These are phyloP conservation scores for Bothrops alternatus DNA, from an alignment of 2,797 vertebrate genomes.

Conservation along the genomic window DNA sequence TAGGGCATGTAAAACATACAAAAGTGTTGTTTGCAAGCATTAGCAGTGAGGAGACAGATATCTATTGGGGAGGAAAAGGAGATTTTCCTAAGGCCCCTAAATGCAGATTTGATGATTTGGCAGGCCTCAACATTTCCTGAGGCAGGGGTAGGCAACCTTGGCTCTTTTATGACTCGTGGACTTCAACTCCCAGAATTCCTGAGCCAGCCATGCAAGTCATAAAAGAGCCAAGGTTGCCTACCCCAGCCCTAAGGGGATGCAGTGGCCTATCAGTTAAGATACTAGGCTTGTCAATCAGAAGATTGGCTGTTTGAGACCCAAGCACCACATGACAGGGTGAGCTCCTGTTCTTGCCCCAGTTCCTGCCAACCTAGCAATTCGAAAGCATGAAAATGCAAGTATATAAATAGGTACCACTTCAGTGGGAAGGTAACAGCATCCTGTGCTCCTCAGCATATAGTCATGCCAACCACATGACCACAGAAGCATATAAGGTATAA, in stretches of 20 bases:
- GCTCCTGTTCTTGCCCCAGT: no score
- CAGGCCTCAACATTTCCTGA: not conserved
- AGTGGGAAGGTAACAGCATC: no score
- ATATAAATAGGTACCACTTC: not conserved
- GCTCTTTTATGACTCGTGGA: no score
- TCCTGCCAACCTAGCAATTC: not conserved
- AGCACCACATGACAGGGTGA: not conserved
- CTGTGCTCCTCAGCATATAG: no score
- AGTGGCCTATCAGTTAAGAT: not conserved
- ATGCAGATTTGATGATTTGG: not conserved
- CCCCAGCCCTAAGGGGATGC: not conserved
- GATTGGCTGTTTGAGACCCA: not conserved
- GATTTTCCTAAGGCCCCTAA: not conserved
- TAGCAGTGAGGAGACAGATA: not conserved
- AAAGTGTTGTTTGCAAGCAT: not conserved
- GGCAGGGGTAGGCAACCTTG: no score
- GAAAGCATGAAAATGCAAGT: not conserved
- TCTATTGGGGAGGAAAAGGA: no score
- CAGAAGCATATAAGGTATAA: not conserved
- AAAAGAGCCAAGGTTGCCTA: no score
- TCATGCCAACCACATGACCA: no score
- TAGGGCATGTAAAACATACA: not conserved
- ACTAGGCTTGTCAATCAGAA: not conserved
- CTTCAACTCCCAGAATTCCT: no score
- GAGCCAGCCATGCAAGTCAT: no score